Evolutionary conservation across 2,888 invertebrate genomes (phyloP).

Genomic region (Lepeophtheirus nordmannii): DNA sequence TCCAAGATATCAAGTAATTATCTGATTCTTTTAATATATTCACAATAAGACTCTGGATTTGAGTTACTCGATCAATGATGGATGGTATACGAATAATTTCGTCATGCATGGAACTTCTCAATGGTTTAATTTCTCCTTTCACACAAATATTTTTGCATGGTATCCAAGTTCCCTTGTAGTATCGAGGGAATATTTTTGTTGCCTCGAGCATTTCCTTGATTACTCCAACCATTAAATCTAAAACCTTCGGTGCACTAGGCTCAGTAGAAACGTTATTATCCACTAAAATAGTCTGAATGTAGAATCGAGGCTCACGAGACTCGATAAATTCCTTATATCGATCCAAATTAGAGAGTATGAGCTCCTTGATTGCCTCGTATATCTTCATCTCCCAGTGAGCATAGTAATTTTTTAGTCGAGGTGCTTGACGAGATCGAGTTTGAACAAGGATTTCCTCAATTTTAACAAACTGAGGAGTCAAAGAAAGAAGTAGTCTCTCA

Average conservation of each 20-base stretch:
- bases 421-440: slow-evolving; percentile 55
- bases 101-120: slow-evolving; percentile 18
- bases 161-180: slow-evolving; percentile 14
- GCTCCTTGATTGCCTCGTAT: slow-evolving; percentile 41
- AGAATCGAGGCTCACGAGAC: slow-evolving; percentile 7
- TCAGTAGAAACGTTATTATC: slow-evolving; percentile 10
- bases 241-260: slow-evolving; percentile 9
- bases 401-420: slow-evolving; percentile 60
- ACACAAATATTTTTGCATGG: not conserved
- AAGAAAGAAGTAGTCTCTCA: slow-evolving; percentile 55
- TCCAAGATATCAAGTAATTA: slow-evolving; percentile 25
- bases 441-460: slow-evolving; percentile 66
- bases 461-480: slow-evolving; percentile 67
- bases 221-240: slow-evolving; percentile 12
- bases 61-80: slow-evolving; percentile 12
- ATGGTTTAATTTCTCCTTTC: not conserved
- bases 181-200: slow-evolving; percentile 13
- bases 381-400: slow-evolving; percentile 64
- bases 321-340: slow-evolving; percentile 7
- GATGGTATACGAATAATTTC: slow-evolving; percentile 19
- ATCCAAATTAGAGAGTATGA: slow-evolving; percentile 12
- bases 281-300: not conserved
- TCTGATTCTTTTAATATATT: slow-evolving; percentile 6
- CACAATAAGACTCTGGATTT: not conserved
- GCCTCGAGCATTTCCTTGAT: slow-evolving; percentile 19